phyloP scores from a whole-genome alignment of 1,140 invertebrate genomes.

The Cryptotermes secundus region DNA sequence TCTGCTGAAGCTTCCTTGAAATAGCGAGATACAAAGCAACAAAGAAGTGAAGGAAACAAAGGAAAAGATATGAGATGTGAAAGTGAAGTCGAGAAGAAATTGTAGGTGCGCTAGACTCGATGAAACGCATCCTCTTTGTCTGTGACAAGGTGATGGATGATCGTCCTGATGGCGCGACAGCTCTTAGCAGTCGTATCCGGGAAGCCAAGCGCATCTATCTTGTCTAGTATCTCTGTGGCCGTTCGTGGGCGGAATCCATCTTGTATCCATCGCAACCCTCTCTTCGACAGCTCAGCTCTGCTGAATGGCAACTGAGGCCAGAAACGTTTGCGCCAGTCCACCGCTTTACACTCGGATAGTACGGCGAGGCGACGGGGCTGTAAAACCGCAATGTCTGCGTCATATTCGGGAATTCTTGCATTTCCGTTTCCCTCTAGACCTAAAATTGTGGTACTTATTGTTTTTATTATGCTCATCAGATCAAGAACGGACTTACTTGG shows the following conservation, averaged over 20 bases:
- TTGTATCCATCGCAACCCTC: conserved; percentile 17
- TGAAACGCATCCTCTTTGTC: neutral
- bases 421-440: too few species aligned
- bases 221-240: conserved; percentile 10
- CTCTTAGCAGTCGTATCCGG: conserved; percentile 12
- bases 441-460: too few species aligned
- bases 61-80: too few species aligned
- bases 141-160: neutral
- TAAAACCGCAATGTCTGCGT: neutral
- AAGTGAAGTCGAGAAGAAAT: neutral
- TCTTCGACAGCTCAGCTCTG: neutral
- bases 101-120: neutral
- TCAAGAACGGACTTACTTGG: too few species aligned
- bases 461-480: too few species aligned
- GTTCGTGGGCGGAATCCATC: neutral
- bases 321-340: neutral
- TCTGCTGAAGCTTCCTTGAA: too few species aligned
- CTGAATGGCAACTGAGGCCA: neutral
- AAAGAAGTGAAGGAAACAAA: too few species aligned
- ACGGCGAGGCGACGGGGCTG: neutral
- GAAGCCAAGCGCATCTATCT: conserved; percentile 14
- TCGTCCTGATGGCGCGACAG: conserved; percentile 1
- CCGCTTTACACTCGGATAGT: too few species aligned
- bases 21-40: too few species aligned
- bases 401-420: neutral